Base-by-base conservation (phyloP, 2,113 vertebrate species). In the Herpailurus yagouaroundi region DNA sequence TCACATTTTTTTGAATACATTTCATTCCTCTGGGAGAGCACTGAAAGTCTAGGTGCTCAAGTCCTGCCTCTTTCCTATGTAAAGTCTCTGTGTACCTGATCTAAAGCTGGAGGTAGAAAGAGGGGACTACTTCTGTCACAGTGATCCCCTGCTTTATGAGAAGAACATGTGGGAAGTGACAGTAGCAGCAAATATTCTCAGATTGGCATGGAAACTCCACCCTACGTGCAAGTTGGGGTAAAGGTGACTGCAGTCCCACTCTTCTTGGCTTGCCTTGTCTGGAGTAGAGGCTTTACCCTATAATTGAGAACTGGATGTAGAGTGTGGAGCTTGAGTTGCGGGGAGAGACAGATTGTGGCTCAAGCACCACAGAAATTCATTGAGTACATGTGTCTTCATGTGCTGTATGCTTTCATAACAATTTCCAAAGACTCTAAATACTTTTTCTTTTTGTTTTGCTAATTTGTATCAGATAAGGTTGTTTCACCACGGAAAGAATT, bases 261-360 rank as follows among this genome's bases (percentile, higher is more conserved):
- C 10, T 66, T 66, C 41, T 19, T 66, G 19, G 60, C 7, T 25
- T 10, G 12, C 57, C n/a, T 9, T 38, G 9, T 55, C 33, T 29
- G 4, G 29, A 12, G 18, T 50, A 38, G 31, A 71, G 8, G 41
- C 9, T 38, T 9, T 10, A 9, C 5, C 45, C 13, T 14, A 0
- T 29, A 5, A 27, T 1, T 19, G 21, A 57, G 25, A 13, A 7
- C 16, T 19, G 19, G 63, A 9, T 18, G 41, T 29, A 29, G 21
- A 50, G 38, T 7, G 21, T 21, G n/a, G 8, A 45, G 29, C 31
- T 84, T 5, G 18, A 57, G 33, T 19, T 74, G 60, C 16, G 33
- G 5, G 25, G 12, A 31, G 9, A 15, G 36, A 11, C 45, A 10
- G 48, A 0, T 14, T 57, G 25, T 4, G 23, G 8, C 25, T 64